A percentile compares a stretch with the other conserved stretches of the same genome.
These are phyloP conservation scores for Torymus tubicola DNA, from an alignment of 2,888 invertebrate genomes.

Conservation along the genomic window DNA sequence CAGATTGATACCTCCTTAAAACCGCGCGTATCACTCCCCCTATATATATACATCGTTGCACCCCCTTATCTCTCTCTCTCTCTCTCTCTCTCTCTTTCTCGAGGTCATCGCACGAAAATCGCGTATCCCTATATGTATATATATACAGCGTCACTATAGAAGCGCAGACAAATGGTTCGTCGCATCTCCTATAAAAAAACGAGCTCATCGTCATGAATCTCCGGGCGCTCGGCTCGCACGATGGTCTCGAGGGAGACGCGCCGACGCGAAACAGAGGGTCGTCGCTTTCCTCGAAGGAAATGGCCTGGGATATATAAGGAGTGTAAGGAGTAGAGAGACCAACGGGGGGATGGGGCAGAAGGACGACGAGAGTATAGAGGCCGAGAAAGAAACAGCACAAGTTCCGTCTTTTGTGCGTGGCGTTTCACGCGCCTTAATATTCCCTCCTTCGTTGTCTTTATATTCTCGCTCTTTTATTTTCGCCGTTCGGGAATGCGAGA, in stretches of 20 bases:
- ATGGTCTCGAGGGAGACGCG: slow-evolving; percentile 12
- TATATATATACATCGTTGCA: background rate
- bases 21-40: slow-evolving; percentile 25
- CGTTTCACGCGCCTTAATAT: slow-evolving; percentile 38
- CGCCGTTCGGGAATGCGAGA: too few relatives aligned
- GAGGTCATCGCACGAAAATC: slow-evolving; percentile 28
- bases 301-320: slow-evolving; percentile 4
- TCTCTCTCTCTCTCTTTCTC: too few relatives aligned
- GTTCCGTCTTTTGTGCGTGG: slow-evolving; percentile 40
- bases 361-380: background rate
- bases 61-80: too few relatives aligned
- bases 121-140: background rate
- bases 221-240: slow-evolving; percentile 1
- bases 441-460: background rate
- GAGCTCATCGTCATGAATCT: slow-evolving; percentile 41
- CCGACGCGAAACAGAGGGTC: background rate
- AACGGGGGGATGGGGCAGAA: too few relatives aligned
- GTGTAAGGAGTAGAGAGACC: background rate
- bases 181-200: slow-evolving; percentile 37
- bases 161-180: slow-evolving; percentile 46
- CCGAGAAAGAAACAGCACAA: slow-evolving; percentile 11
- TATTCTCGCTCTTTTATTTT: slow-evolving; percentile 4
- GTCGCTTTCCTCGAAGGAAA: slow-evolving; percentile 36
- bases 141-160: background rate
- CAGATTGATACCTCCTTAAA: slow-evolving; percentile 33